Evolutionary conservation across 2,888 invertebrate genomes (phyloP).

Genomic region (Lasius fuliginosus): DNA sequence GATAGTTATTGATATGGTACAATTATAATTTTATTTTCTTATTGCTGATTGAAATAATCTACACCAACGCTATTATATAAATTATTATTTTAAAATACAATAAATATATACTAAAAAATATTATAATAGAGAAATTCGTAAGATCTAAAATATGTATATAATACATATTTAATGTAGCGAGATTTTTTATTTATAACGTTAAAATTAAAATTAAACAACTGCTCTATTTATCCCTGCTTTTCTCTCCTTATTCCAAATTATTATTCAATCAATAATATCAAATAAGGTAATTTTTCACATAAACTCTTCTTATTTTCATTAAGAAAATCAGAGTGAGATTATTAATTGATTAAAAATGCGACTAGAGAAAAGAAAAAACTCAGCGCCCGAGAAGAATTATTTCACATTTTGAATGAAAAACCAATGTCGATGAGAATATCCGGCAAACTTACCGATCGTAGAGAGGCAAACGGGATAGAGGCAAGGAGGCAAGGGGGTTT

Average conservation of each 20-base stretch:
- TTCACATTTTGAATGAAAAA: conserved; percentile 44
- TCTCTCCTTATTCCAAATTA: background rate
- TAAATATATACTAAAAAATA: background rate
- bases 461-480: conserved; percentile 55
- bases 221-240: background rate
- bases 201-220: background rate
- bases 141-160: background rate
- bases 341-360: conserved; percentile 3
- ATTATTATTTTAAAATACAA: background rate
- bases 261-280: background rate
- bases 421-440: conserved; percentile 75
- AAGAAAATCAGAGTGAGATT: background rate
- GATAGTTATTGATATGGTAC: background rate
- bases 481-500: conserved; percentile 55
- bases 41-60: background rate
- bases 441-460: conserved; percentile 73
- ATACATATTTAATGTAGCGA: background rate
- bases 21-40: background rate
- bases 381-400: conserved; percentile 6
- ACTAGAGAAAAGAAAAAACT: background rate
- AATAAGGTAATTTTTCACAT: background rate
- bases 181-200: background rate
- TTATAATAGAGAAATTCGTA: background rate
- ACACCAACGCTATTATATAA: background rate
- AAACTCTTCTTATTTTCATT: background rate